A percentile compares a stretch with the other conserved stretches of the same genome.
Conservation (phyloP, 2,113 vertebrate genomes). For the Macroglossus sobrinus region DNA sequence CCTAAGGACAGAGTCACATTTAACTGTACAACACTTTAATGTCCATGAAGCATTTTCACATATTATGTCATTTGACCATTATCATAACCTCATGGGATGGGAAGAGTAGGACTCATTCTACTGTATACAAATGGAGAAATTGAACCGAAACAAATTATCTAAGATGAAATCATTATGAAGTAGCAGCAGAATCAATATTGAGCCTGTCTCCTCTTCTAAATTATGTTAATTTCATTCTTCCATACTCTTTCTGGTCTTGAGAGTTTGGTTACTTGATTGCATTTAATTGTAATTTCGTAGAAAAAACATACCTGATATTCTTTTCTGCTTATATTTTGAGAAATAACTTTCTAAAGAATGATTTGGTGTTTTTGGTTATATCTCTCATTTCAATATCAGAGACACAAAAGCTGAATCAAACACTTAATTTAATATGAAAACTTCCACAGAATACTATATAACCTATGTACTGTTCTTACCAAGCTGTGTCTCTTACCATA, state of each 20-base stretch:
- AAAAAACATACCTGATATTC: not conserved
- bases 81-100: not conserved
- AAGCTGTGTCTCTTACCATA: not conserved
- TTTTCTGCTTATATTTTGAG: not conserved
- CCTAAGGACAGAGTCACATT: not conserved
- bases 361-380: not conserved
- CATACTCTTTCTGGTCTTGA: not conserved
- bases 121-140: not conserved
- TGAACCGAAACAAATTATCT: not conserved
- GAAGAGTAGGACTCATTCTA: not conserved
- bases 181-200: not conserved
- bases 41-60: not conserved
- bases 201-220: not conserved
- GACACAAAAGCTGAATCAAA: not conserved
- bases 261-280: not conserved
- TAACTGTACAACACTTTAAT: not conserved
- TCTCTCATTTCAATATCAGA: not conserved
- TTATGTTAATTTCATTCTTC: not conserved
- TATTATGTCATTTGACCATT: not conserved
- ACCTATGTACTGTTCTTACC: not conserved
- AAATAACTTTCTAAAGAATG: not conserved
- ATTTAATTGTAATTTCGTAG: not conserved
- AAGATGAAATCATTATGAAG: not conserved
- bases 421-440: not conserved
- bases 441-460: not conserved